Percentiles rank a stretch among this genome's conserved stretches.
phyloP scores from a whole-genome alignment of 2,113 vertebrate species.

The Marmota flaviventris region DNA sequence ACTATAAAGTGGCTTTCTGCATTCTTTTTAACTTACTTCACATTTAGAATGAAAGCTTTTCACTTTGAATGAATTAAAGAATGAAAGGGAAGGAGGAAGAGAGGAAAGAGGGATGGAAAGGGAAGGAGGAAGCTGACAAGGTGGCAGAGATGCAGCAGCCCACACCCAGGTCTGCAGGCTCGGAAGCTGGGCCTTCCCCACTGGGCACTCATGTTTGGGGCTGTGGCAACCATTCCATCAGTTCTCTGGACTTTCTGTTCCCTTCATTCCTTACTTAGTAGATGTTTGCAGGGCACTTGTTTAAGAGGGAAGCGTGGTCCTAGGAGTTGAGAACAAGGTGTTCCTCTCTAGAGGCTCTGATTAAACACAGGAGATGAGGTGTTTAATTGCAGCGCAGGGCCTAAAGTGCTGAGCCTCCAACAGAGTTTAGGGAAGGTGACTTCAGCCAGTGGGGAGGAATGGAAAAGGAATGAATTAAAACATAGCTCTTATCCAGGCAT shows the following conservation, averaged over 20 bases:
- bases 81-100: neutral
- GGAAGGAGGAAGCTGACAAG: too few species aligned
- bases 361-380: neutral
- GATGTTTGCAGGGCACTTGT: neutral
- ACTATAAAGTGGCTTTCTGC: neutral
- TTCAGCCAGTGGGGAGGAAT: neutral
- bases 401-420: neutral
- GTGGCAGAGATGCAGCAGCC: neutral
- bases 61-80: neutral
- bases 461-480: neutral
- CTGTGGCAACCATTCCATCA: neutral
- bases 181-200: neutral
- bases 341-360: neutral
- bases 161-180: neutral
- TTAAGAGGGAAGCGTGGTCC: neutral
- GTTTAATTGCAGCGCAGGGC: neutral
- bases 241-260: neutral
- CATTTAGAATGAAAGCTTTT: constrained; percentile 26
- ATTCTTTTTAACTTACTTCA: constrained; percentile 23
- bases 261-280: neutral
- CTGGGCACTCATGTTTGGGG: neutral
- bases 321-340: neutral
- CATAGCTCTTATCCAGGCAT: too few species aligned
- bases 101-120: neutral
- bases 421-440: neutral